phyloP scores from a whole-genome alignment of 2,888 invertebrate species.

The Epirrhoe alternata region DNA sequence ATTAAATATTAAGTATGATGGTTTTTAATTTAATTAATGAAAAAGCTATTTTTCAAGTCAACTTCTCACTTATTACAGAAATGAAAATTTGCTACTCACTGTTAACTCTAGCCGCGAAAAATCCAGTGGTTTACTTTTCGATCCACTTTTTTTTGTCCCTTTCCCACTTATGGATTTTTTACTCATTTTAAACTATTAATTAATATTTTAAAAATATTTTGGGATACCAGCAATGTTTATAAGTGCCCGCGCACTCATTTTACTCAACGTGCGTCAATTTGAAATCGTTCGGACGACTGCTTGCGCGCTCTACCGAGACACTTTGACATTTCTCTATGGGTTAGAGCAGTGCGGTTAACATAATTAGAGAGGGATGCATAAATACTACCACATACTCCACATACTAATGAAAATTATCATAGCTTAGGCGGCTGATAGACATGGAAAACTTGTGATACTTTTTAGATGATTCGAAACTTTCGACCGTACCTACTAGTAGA shows the following conservation, averaged over 20 bases:
- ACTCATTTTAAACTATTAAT: slow-evolving; percentile 49
- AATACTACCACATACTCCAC: slow-evolving; percentile 23
- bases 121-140: slow-evolving; percentile 22
- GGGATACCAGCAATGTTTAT: slow-evolving; percentile 1
- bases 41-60: neutral
- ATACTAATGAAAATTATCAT: slow-evolving; percentile 26
- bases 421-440: neutral
- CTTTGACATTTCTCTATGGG: slow-evolving; percentile 56
- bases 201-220: neutral
- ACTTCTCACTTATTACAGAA: neutral
- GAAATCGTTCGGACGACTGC: slow-evolving; percentile 54
- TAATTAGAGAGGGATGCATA: slow-evolving; percentile 52
- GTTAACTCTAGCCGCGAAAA: slow-evolving; percentile 28
- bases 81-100: slow-evolving; percentile 31
- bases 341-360: slow-evolving; percentile 53
- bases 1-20: too few relatives aligned
- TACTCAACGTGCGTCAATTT: slow-evolving; percentile 47
- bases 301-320: slow-evolving; percentile 47
- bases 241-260: slow-evolving; percentile 55
- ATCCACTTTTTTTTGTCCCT: slow-evolving; percentile 48
- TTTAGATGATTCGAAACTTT: neutral
- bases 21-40: neutral
- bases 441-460: neutral
- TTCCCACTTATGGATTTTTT: slow-evolving; percentile 49
- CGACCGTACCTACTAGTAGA: too few relatives aligned